phyloP scores from a whole-genome alignment of 2,797 vertebrate genomes.

The Okamejei kenojei region DNA sequence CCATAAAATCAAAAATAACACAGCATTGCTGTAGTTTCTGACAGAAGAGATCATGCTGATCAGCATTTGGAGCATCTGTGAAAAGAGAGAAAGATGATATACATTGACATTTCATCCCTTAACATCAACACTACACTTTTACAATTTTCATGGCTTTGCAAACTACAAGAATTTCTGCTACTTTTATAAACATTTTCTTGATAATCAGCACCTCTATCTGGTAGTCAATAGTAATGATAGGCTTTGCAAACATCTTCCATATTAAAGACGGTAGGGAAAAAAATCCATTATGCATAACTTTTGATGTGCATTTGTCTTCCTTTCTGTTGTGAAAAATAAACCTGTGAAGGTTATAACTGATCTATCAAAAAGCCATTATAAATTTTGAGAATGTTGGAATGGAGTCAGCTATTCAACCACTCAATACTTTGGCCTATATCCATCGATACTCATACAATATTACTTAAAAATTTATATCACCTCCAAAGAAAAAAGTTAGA shows the following conservation, averaged over 20 bases:
- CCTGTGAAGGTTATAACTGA: neutral
- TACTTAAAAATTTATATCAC: too few species aligned
- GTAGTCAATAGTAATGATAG: neutral
- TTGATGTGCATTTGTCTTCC: neutral
- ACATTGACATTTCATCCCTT: neutral
- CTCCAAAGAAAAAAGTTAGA: too few species aligned
- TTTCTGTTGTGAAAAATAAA: neutral
- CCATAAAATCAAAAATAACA: slow-evolving; percentile 90
- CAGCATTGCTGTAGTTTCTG: slow-evolving; percentile 97
- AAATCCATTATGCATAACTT: neutral
- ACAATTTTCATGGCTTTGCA: neutral
- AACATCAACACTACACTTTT: neutral
- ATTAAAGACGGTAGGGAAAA: neutral
- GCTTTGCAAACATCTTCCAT: too few species aligned
- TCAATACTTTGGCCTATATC: neutral
- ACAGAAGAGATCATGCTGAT: slow-evolving; percentile 88
- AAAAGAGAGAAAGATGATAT: slow-evolving; percentile 43
- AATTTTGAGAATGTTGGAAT: neutral
- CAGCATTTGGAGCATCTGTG: slow-evolving; percentile 81
- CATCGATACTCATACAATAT: neutral
- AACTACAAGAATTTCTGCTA: neutral
- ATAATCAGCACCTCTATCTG: neutral
- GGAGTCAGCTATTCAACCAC: neutral
- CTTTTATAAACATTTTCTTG: neutral
- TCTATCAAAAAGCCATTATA: neutral